These are phyloP conservation scores for Todiramphus saurophagus DNA, from an alignment of 2,113 vertebrate species.

Conservation along the genomic window DNA sequence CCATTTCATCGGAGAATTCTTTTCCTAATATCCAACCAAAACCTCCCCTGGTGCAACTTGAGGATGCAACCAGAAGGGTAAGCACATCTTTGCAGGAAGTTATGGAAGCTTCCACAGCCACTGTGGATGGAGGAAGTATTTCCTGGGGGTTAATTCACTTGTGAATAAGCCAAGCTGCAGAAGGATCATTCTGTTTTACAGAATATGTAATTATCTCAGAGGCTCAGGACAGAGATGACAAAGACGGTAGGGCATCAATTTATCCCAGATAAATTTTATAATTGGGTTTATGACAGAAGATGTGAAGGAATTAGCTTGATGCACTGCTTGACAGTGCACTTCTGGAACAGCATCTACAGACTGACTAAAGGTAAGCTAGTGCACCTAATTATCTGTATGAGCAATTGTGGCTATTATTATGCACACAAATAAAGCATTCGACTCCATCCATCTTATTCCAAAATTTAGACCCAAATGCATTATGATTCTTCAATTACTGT, in stretches of 20 bases:
- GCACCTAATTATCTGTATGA: not conserved
- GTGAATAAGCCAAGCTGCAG: not conserved
- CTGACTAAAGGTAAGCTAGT: not conserved
- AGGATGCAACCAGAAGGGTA: not conserved
- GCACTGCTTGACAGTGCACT: not conserved
- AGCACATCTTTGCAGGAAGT: not conserved
- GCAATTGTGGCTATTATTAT: not conserved
- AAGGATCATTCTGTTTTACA: not conserved
- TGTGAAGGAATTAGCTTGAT: not conserved
- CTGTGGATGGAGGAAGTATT: not conserved
- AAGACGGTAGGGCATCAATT: not conserved
- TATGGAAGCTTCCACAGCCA: not conserved
- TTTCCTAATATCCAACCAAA: not conserved
- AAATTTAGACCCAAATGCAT: not conserved
- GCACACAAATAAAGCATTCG: not conserved
- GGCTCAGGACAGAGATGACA: not conserved
- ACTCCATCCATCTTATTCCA: not conserved
- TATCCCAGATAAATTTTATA: not conserved
- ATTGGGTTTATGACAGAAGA: not conserved
- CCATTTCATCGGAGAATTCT: not conserved
- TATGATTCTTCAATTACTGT: not conserved
- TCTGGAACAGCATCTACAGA: not conserved
- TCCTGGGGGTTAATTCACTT: not conserved
- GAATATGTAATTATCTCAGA: not conserved
- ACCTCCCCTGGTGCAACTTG: not conserved